These are phyloP conservation scores for Melanophora roralis DNA, from an alignment of 2,888 invertebrate species.

Conservation along the genomic window DNA sequence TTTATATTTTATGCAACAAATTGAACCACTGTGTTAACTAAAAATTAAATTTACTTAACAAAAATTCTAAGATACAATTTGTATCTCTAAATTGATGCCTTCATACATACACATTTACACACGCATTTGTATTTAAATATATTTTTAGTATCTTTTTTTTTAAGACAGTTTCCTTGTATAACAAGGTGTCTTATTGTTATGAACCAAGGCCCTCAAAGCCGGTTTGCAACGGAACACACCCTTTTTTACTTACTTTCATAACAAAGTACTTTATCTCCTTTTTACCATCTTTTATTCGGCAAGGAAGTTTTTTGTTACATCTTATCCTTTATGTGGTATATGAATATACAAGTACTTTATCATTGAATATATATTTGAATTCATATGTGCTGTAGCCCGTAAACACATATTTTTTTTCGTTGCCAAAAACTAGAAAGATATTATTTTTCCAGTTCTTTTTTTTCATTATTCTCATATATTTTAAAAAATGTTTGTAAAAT, in stretches of 20 bases:
- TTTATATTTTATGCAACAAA: no score
- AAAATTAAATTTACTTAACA: no score
- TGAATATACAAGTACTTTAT: constrained; percentile 43
- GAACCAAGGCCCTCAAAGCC: constrained; percentile 5
- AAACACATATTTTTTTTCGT: constrained; percentile 2
- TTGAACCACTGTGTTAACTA: no score
- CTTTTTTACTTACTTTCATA: background rate
- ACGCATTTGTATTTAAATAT: no score
- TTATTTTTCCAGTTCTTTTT: background rate
- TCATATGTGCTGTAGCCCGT: constrained; percentile 21
- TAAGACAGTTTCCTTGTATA: constrained; percentile 38
- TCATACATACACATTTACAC: no score
- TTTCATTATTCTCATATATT: background rate
- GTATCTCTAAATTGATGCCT: no score
- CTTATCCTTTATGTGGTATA: constrained; percentile 2
- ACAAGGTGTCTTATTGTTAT: constrained; percentile 54
- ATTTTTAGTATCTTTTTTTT: constrained; percentile 17
- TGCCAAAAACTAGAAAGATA: constrained; percentile 21
- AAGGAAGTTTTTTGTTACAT: background rate
- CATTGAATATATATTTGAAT: constrained; percentile 51
- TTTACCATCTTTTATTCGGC: background rate
- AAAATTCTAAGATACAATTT: no score
- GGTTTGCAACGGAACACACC: background rate
- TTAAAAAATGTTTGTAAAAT: background rate
- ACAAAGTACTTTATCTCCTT: background rate